Percentiles rank a stretch among this genome's conserved stretches.
These are phyloP conservation scores for Kryptolebias ocellatus DNA, from an alignment of 2,797 vertebrate species.

Conservation along the genomic window DNA sequence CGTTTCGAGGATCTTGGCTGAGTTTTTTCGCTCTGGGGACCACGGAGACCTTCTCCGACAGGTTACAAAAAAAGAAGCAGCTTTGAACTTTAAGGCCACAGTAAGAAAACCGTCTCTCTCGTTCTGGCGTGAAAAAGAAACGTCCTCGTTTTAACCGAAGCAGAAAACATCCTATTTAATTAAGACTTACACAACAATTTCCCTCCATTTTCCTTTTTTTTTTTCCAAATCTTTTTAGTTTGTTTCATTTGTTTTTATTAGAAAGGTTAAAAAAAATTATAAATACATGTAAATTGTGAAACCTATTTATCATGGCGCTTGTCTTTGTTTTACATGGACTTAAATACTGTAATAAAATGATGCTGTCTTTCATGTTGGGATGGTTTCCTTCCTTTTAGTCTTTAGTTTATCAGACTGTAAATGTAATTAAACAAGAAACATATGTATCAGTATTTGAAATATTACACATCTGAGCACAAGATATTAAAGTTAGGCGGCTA, in stretches of 20 bases:
- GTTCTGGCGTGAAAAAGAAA: slow-evolving; percentile 17
- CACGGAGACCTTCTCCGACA: slow-evolving; percentile 17
- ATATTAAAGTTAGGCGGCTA: no score
- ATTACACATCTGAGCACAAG: no score
- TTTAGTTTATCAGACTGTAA: no score
- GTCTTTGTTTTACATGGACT: slow-evolving; percentile 62
- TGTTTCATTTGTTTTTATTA: slow-evolving; percentile 38
- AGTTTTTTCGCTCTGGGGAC: slow-evolving; percentile 42
- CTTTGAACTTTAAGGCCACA: background rate
- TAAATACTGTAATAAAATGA: slow-evolving; percentile 77
- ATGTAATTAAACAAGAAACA: no score
- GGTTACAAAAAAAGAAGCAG: slow-evolving; percentile 2
- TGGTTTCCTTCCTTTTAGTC: background rate
- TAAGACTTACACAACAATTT: slow-evolving; percentile 19
- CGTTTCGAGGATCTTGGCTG: background rate
- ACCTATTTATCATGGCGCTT: slow-evolving; percentile 71
- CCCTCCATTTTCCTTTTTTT: slow-evolving; percentile 18
- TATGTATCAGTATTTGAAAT: no score
- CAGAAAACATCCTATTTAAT: slow-evolving; percentile 2
- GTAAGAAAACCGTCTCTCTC: background rate
- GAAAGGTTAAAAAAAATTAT: slow-evolving; percentile 36
- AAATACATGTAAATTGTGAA: slow-evolving; percentile 54
- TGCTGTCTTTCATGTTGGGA: slow-evolving; percentile 25
- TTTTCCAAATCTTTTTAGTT: background rate
- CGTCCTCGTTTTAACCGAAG: slow-evolving; percentile 27